phyloP scores from a whole-genome alignment of 2,113 vertebrate genomes.

The Strigops habroptila region DNA sequence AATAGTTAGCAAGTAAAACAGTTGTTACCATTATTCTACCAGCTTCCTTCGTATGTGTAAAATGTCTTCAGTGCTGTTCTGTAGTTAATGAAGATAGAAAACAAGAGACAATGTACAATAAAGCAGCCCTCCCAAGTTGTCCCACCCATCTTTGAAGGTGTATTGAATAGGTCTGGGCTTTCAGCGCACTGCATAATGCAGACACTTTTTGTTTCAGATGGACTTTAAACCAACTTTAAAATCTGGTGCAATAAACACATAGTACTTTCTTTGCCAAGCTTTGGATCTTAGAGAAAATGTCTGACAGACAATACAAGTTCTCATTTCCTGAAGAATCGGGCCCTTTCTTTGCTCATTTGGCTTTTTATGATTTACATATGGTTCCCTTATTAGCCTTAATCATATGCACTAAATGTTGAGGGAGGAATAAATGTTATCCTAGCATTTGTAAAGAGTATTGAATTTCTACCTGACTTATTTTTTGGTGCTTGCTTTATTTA shows the following conservation, averaged over 20 bases:
- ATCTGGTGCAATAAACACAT: not conserved
- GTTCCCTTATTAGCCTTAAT: slow-evolving; percentile 2
- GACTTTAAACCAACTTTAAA: not conserved
- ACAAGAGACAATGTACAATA: not conserved
- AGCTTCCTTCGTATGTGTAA: not conserved
- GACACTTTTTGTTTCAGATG: not conserved
- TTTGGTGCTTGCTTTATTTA: slow-evolving; percentile 61
- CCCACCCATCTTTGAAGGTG: not conserved
- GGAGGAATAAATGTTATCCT: not conserved
- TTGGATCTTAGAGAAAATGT: not conserved
- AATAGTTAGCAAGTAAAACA: not conserved
- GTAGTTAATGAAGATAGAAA: not conserved
- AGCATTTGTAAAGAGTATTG: not conserved
- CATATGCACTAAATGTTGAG: not conserved
- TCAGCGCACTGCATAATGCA: not conserved
- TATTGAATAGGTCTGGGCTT: not conserved
- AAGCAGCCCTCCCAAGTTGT: not conserved
- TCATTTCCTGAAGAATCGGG: not conserved
- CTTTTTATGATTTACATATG: slow-evolving; percentile 7
- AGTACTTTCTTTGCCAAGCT: not conserved
- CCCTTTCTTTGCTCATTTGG: not conserved
- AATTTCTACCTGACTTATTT: slow-evolving; percentile 21
- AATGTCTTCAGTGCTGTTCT: not conserved
- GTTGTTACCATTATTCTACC: not conserved
- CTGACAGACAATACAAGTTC: not conserved